phyloP scores from a whole-genome alignment of 2,113 vertebrate species.

The Oreochromis tanganicae region DNA sequence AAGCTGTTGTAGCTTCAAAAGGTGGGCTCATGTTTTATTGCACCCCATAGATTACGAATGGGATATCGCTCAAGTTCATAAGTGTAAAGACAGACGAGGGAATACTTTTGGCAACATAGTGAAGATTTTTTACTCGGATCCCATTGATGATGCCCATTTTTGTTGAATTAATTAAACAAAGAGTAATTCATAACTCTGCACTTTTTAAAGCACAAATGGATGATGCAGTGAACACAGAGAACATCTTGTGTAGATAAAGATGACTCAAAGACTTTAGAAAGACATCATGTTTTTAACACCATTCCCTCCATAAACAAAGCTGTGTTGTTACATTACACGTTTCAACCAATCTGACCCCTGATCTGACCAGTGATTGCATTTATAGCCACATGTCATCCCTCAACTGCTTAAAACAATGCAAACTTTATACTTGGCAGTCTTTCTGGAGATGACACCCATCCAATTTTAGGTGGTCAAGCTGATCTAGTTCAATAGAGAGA shows the following conservation, averaged over 20 bases:
- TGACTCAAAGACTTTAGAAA: background rate
- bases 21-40: background rate
- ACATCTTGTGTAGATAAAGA: background rate
- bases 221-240: background rate
- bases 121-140: background rate
- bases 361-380: background rate
- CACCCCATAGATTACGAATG: background rate
- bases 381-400: background rate
- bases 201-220: background rate
- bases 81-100: background rate
- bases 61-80: background rate
- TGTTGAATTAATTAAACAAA: background rate
- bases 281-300: background rate
- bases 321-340: background rate
- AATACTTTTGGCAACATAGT: background rate
- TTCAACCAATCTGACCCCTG: background rate
- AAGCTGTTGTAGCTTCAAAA: background rate
- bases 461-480: background rate
- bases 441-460: background rate
- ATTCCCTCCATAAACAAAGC: background rate
- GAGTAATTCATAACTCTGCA: background rate
- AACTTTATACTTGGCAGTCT: background rate
- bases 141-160: fast-evolving
- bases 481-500: background rate
- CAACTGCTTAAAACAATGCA: background rate